Percentiles rank a stretch among this genome's conserved stretches.
Evolutionary conservation across 2,888 invertebrate genomes (phyloP).

Genomic region (Fabriciana adippe): DNA sequence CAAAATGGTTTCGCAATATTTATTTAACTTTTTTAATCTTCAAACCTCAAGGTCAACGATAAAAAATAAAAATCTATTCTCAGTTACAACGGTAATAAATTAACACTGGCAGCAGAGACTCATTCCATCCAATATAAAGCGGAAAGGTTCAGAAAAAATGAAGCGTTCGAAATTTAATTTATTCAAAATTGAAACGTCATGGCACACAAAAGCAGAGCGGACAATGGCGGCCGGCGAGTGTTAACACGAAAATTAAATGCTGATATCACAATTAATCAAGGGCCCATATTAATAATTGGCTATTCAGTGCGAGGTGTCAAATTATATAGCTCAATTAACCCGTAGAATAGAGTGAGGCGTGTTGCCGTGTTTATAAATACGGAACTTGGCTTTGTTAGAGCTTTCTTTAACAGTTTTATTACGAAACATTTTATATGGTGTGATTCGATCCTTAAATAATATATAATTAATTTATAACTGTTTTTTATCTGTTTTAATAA

Average conservation of each 20-base stretch:
- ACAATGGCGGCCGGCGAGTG: constrained; percentile 75
- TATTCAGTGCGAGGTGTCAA: constrained; percentile 82
- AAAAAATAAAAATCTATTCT: constrained; percentile 67
- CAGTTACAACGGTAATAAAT: constrained; percentile 73
- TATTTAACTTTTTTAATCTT: constrained; percentile 42
- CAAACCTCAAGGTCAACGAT: constrained; percentile 52
- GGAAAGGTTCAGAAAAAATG: constrained; percentile 73
- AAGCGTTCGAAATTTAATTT: constrained; percentile 83
- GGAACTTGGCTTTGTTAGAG: constrained; percentile 9
- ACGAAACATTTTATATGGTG: constrained; percentile 3
- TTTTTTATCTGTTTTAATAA: background rate
- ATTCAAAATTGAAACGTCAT: constrained; percentile 83
- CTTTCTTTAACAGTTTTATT: constrained; percentile 21
- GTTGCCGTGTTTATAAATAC: constrained; percentile 63
- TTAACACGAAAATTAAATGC: constrained; percentile 83
- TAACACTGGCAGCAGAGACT: constrained; percentile 67
- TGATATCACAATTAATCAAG: constrained; percentile 83
- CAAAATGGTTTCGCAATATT: constrained; percentile 19
- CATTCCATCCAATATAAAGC: constrained; percentile 63
- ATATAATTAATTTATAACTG: too few relatives aligned
- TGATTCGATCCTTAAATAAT: background rate
- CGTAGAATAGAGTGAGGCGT: constrained; percentile 75
- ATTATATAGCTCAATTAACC: constrained; percentile 81
- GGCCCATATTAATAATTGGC: constrained; percentile 81
- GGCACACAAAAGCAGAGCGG: constrained; percentile 72